Base-by-base conservation (phyloP, 2,888 invertebrate species). In the Eumerus sabulonum region DNA sequence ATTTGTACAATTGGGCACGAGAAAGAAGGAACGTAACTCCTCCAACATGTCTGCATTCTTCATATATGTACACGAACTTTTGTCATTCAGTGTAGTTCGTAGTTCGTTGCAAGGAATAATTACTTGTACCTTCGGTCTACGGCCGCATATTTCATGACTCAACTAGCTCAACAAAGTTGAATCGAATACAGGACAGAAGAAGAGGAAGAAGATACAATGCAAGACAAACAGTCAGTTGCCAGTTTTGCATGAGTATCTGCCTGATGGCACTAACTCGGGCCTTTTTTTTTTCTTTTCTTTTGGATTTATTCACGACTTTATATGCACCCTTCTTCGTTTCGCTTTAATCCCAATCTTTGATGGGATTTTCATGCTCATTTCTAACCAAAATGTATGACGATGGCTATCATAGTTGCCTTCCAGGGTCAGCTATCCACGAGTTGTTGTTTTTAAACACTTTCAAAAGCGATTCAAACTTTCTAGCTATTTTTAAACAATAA, bases 251-350 rank as follows among this genome's bases (percentile, higher is more conserved):
- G 14, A 66, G 11, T 45, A 66, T 45, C 50, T 64, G 57, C 11
- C 14, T 36, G 27, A 11, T 9, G 9, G 60, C 63, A 47, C 40
- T n/a, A 53, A 53, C 51, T 42, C 59, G 16, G 67, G 51, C 57
- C 45, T 19, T 7, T 36, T 51, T 62, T n/a, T n/a, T n/a, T n/a
- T n/a, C n/a, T n/a, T n/a, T n/a, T n/a, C n/a, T n/a, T n/a, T n/a
- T n/a, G 66, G 66, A 72, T 62, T 77, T 72, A 77, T 77, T 72
- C 76, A 77, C 62, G 67, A 77, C 51, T 60, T 70, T 47, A 50
- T 45, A 50, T 14, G 9, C 36, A 17, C 27, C 11, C 3, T 51
- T 27, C 27, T 7, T 27, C 27, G 27, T 7, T 7, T 27, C 27
- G 27, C 27, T 27, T 27, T 7, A 27, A 7, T 7, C 48, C 40